These are phyloP conservation scores for Temnopleurus reevesii DNA, from an alignment of 53 echinoderm and acorn worm genomes.

Conservation along the genomic window DNA sequence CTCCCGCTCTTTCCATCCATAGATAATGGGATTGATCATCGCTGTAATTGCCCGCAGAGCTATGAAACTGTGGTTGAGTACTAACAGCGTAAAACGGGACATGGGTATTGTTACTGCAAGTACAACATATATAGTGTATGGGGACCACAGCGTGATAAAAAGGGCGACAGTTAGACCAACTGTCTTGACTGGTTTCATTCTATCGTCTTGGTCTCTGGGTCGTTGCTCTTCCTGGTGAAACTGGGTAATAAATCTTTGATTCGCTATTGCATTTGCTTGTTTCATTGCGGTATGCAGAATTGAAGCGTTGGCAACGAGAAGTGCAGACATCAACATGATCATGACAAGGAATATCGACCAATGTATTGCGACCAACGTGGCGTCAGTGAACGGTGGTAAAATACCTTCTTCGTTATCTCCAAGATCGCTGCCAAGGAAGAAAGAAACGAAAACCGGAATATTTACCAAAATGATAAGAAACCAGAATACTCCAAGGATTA, in stretches of 20 bases:
- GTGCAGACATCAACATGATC: too few relatives aligned
- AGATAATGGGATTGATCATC: not conserved
- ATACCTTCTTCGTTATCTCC: not conserved
- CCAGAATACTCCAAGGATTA: not conserved
- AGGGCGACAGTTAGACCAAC: not conserved
- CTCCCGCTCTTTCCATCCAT: not conserved
- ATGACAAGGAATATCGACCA: not conserved
- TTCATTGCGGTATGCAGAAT: not conserved
- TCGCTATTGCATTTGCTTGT: not conserved
- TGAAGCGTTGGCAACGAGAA: not conserved
- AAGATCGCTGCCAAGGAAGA: not conserved
- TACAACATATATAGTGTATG: not conserved
- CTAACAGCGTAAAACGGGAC: not conserved
- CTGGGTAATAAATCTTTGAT: not conserved
- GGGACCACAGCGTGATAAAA: not conserved
- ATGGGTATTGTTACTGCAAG: not conserved
- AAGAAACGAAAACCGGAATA: too few relatives aligned
- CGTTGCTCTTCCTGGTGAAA: not conserved
- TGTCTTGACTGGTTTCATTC: not conserved
- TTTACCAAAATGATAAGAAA: not conserved
- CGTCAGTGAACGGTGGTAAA: not conserved
- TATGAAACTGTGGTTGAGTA: not conserved
- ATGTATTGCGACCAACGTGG: not conserved
- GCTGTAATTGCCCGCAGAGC: not conserved
- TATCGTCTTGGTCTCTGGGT: not conserved